Percentiles rank a stretch among this genome's conserved stretches.
phyloP scores from a whole-genome alignment of 2,113 vertebrate species.

The Sclerurus mexicanus region DNA sequence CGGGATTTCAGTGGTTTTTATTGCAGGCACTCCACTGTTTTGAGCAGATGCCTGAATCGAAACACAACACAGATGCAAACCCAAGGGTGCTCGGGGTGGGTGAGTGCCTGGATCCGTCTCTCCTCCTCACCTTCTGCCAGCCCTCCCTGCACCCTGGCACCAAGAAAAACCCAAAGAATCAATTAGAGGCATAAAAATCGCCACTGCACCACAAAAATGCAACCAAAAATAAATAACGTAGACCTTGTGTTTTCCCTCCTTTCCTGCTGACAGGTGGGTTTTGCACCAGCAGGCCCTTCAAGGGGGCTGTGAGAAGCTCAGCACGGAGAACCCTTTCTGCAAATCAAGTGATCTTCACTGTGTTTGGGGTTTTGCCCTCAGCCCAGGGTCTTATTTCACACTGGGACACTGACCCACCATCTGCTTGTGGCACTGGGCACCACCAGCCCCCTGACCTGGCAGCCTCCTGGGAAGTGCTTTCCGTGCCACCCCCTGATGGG shows the following conservation, averaged over 20 bases:
- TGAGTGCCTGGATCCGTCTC: background rate
- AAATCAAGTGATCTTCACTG: background rate
- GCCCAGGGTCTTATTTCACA: background rate
- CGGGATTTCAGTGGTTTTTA: background rate
- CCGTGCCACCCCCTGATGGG: background rate
- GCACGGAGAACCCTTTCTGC: background rate
- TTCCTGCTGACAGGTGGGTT: background rate
- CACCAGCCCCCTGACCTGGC: background rate
- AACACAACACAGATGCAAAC: background rate
- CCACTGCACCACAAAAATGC: accelerated
- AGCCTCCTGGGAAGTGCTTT: background rate
- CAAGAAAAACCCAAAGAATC: background rate
- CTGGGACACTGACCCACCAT: background rate
- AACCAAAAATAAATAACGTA: background rate
- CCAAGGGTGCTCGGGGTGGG: accelerated
- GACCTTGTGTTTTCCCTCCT: background rate
- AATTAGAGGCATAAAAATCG: background rate
- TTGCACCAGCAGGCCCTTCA: accelerated
- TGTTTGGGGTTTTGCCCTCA: background rate
- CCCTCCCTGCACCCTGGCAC: background rate
- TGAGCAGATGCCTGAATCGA: background rate
- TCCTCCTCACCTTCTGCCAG: background rate
- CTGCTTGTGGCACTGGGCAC: background rate
- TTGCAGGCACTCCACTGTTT: background rate
- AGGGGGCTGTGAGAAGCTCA: background rate